Percentiles rank a stretch among this genome's conserved stretches.
phyloP scores from a whole-genome alignment of 2,888 invertebrate genomes.

The Coelopa pilipes region DNA sequence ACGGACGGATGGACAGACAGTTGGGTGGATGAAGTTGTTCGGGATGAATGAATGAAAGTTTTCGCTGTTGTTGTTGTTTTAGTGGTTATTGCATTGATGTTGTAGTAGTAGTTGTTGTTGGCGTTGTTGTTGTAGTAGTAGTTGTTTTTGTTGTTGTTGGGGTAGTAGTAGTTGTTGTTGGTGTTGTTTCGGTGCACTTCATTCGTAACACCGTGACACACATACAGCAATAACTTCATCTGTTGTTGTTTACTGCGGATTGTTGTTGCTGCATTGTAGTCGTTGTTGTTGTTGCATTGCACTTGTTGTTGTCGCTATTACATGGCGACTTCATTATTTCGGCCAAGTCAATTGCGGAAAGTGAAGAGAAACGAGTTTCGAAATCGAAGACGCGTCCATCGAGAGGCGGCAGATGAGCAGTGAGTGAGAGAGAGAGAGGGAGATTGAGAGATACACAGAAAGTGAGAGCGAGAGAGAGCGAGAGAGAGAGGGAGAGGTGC shows the following conservation, averaged over 20 bases:
- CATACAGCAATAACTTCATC: slow-evolving; percentile 2
- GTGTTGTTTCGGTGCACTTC: neutral
- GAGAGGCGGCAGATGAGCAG: no score
- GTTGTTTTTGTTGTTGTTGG: neutral
- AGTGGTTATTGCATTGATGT: neutral
- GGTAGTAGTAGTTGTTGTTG: neutral
- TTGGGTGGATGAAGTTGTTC: neutral
- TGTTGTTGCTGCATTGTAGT: no score
- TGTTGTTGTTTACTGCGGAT: neutral
- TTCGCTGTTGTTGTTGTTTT: neutral
- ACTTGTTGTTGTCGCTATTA: neutral
- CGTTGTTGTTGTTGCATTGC: no score
- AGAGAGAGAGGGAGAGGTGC: no score
- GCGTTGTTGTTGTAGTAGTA: slow-evolving; percentile 2
- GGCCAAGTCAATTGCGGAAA: slow-evolving; percentile 5
- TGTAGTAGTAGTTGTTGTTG: neutral
- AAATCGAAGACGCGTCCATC: neutral
- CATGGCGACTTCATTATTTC: neutral
- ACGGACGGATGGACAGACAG: neutral
- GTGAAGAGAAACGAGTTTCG: slow-evolving; percentile 14
- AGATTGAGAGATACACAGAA: no score
- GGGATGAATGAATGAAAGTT: slow-evolving; percentile 23
- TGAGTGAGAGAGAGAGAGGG: no score
- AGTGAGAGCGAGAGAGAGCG: no score
- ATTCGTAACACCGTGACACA: slow-evolving; percentile 20